Percentiles rank a stretch among this genome's conserved stretches.
Evolutionary conservation across 1,140 invertebrate species (phyloP).

Genomic region (Tetramorium simillimum): DNA sequence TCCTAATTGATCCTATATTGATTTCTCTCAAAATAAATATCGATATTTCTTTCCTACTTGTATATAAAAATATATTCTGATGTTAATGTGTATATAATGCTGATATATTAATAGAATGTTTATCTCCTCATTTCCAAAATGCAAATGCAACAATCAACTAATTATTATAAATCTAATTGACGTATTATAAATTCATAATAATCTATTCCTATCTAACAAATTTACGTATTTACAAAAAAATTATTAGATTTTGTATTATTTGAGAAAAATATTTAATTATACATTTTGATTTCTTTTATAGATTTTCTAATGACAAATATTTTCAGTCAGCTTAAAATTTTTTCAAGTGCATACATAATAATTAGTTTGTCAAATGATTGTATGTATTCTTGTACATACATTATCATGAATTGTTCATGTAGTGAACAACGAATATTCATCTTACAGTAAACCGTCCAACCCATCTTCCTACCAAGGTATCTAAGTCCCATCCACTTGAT

Average conservation of each 20-base stretch:
- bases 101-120: slow-evolving; percentile 3
- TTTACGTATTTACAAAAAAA: background rate
- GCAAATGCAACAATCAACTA: background rate
- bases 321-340: slow-evolving; percentile 37
- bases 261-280: slow-evolving; percentile 8
- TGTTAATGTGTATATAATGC: background rate
- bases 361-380: slow-evolving; percentile 41
- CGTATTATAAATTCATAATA: background rate
- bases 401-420: slow-evolving; percentile 63
- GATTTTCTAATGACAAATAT: slow-evolving; percentile 55
- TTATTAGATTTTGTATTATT: slow-evolving; percentile 5
- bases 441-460: slow-evolving; percentile 74
- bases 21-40: background rate
- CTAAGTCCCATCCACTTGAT: slow-evolving; percentile 66
- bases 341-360: slow-evolving; percentile 15
- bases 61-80: background rate
- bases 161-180: slow-evolving; percentile 11
- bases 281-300: slow-evolving; percentile 53
- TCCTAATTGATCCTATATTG: background rate
- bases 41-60: background rate
- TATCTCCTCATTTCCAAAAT: background rate
- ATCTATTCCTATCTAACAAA: background rate
- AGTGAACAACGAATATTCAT: slow-evolving; percentile 61
- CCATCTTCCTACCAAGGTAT: slow-evolving; percentile 69
- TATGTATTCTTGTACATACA: slow-evolving; percentile 25